Evolutionary conservation across 2,888 invertebrate genomes (phyloP).

Genomic region (Acleris holmiana): DNA sequence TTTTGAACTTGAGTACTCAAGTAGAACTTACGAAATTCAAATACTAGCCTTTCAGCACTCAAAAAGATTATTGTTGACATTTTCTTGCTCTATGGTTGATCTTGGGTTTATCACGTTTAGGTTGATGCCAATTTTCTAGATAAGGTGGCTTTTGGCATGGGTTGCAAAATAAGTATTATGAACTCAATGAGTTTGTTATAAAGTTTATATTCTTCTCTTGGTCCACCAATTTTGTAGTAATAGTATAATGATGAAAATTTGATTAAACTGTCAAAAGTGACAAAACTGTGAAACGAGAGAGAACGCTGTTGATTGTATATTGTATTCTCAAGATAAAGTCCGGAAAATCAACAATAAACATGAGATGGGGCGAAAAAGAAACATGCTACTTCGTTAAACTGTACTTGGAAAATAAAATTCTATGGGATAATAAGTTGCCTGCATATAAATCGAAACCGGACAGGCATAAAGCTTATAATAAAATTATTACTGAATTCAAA

Average conservation of each 20-base stretch:
- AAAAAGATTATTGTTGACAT: too few relatives aligned
- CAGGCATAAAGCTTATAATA: slow-evolving; percentile 60
- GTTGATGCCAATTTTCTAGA: slow-evolving; percentile 5
- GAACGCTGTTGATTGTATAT: slow-evolving; percentile 2
- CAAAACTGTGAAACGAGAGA: not conserved
- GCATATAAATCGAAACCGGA: slow-evolving; percentile 64
- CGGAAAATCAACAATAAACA: slow-evolving; percentile 42
- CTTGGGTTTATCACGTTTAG: slow-evolving; percentile 1
- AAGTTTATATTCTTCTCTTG: too few relatives aligned
- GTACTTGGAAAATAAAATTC: slow-evolving; percentile 66
- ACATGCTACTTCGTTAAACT: slow-evolving; percentile 75
- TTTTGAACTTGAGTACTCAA: too few relatives aligned
- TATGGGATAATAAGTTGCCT: slow-evolving; percentile 70
- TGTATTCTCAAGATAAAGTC: slow-evolving; percentile 8
- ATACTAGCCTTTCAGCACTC: too few relatives aligned
- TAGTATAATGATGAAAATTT: too few relatives aligned
- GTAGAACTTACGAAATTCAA: too few relatives aligned
- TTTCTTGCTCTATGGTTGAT: not conserved
- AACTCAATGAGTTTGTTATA: too few relatives aligned
- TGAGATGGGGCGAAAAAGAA: slow-evolving; percentile 74
- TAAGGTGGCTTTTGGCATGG: too few relatives aligned
- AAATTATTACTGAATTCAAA: slow-evolving; percentile 58
- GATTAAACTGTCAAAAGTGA: not conserved
- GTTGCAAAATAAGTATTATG: too few relatives aligned
- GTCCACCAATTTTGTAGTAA: too few relatives aligned